Conservation (phyloP, 1,140 invertebrate genomes). For the Lordiphosa mommai region DNA sequence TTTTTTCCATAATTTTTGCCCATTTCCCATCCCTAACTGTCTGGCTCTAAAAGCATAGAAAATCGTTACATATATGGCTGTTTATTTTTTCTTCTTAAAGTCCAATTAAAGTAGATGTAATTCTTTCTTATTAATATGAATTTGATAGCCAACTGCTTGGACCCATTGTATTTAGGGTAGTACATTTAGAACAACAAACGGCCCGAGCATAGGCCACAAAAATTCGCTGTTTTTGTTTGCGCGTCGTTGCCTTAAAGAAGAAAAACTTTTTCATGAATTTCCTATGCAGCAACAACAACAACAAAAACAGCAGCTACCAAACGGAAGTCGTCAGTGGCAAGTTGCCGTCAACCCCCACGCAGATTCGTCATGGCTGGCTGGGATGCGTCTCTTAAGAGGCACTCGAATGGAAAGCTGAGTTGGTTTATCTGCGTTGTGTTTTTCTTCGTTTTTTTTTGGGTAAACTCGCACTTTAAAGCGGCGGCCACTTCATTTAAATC, state of each 20-base stretch:
- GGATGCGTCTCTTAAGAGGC: constrained; percentile 44
- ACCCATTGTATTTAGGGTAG: not conserved
- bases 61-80: too few relatives aligned
- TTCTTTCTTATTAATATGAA: too few relatives aligned
- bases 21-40: too few relatives aligned
- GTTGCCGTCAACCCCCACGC: constrained; percentile 2
- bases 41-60: too few relatives aligned
- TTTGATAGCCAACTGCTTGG: not conserved
- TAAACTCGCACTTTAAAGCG: constrained; percentile 17
- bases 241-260: constrained; percentile 13
- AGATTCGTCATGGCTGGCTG: constrained; percentile 47
- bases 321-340: constrained; percentile 35
- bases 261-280: constrained; percentile 47
- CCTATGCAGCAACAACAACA: constrained; percentile 1
- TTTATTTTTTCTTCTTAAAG: too few relatives aligned
- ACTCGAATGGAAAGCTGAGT: constrained; percentile 54
- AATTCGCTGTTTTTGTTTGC: constrained; percentile 6
- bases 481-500: constrained; percentile 54
- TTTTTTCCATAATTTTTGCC: too few relatives aligned
- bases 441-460: constrained; percentile 10
- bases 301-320: constrained; percentile 1
- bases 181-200: constrained; percentile 6
- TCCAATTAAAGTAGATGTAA: too few relatives aligned
- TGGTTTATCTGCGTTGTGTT: constrained; percentile 23
- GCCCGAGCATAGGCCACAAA: constrained; percentile 5